Percentiles rank a stretch among this genome's conserved stretches.
Evolutionary conservation across 2,888 invertebrate genomes (phyloP).

Genomic region (Rugalucina vietnamica): DNA sequence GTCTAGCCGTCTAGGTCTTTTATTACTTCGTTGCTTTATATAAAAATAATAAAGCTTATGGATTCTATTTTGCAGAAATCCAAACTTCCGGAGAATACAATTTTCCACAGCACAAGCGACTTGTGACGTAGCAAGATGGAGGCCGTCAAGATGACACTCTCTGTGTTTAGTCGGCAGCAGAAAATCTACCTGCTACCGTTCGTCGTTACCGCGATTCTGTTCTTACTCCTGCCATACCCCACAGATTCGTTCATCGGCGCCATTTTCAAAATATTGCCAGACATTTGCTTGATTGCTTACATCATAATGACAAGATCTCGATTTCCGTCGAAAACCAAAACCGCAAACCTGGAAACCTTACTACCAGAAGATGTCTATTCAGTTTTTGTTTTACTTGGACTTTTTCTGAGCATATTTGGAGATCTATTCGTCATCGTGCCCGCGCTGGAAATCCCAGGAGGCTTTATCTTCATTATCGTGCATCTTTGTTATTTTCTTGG

Average conservation of each 20-base stretch:
- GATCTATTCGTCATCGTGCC: constrained; percentile 60
- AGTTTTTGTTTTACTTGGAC: constrained; percentile 60
- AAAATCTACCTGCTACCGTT: constrained; percentile 68
- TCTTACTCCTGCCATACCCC: constrained; percentile 66
- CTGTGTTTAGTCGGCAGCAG: constrained; percentile 49
- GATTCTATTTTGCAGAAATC: no score
- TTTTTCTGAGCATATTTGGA: constrained; percentile 69
- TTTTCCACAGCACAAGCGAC: no score
- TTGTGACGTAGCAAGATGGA: no score
- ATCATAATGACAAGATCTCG: constrained; percentile 53
- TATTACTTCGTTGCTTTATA: no score
- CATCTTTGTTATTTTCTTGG: constrained; percentile 65
- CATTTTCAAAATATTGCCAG: constrained; percentile 73
- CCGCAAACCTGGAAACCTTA: constrained; percentile 41
- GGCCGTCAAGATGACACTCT: constrained; percentile 45
- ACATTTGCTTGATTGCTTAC: constrained; percentile 68
- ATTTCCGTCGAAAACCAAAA: constrained; percentile 50
- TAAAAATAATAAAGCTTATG: no score
- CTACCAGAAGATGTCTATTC: constrained; percentile 64
- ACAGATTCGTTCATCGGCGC: constrained; percentile 65
- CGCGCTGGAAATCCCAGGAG: constrained; percentile 67
- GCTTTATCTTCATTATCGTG: constrained; percentile 66
- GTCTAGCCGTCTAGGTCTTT: no score
- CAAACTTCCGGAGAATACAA: no score
- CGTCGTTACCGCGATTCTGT: constrained; percentile 58